Base-by-base conservation (phyloP, 2,888 invertebrate genomes). In the Dione juno region DNA sequence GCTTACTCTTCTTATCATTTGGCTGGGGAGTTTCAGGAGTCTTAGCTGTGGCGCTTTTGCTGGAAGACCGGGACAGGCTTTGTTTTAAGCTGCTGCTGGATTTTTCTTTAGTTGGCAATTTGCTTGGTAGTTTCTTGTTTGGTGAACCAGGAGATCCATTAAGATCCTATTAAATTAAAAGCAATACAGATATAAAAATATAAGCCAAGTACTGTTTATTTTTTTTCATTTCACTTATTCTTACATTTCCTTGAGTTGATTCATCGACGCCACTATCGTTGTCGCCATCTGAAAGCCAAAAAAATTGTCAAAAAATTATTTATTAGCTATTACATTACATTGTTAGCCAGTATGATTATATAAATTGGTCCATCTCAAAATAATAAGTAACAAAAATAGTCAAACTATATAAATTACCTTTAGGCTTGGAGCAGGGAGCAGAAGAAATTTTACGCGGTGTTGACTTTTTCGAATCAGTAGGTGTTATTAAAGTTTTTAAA, bases 211-310 rank as follows among this genome's bases (percentile, higher is more conserved):
- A 66, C n/a, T 67, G n/a, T 61, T 57, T 14, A 0, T 7, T 11
- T 35, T n/a, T 45, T 35, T 16, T n/a, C 11, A 45, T 6, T 35
- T 11, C 13, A 57, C 11, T 21, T 16, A 9, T 16, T 21, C 96
- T 95, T 92, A 97, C 96, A 92, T 96, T 95, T 88, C 96, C 96
- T 88, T 96, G 96, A 67, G 96, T 96, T 70, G 96, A 95, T 86
- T 97, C 97, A 85, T 97, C 96, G 41, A 96, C 96, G 57, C 96
- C 97, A 83, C 96, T 97, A 81, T 97, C 97, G 80, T 97, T 97
- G 85, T 96, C 97, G 48, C 96, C 96, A 92, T 97, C 97, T 97
- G 95, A 77, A 92, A 94, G 88, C 70, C 61, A 28, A 66, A 71
- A 65, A 52, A 37, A 65, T 35, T n/a, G 11, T 40, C 10, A n/a